phyloP scores from a whole-genome alignment of 1,140 invertebrate genomes.

The Metopolophium dirhodum region DNA sequence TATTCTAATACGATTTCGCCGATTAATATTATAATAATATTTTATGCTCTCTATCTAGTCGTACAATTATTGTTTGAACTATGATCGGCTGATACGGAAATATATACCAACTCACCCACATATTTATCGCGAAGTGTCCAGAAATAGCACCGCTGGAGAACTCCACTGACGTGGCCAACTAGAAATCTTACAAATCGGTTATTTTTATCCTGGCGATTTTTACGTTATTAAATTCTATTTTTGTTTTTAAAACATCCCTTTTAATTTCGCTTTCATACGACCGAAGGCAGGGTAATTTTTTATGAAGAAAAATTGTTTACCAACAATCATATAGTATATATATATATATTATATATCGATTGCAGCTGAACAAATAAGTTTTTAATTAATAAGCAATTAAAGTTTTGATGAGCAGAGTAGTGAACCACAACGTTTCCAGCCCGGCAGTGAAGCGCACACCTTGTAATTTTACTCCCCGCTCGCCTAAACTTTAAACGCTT shows the following conservation, averaged over 20 bases:
- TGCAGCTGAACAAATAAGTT: neutral
- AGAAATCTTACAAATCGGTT: neutral
- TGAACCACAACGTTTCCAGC: neutral
- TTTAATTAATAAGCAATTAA: slow-evolving; percentile 14
- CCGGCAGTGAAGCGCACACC: neutral
- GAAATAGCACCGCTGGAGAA: neutral
- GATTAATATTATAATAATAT: neutral
- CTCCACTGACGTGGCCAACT: neutral
- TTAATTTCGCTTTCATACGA: neutral
- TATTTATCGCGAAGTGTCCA: neutral
- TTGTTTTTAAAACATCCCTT: neutral
- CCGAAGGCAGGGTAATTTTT: neutral
- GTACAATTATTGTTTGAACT: neutral
- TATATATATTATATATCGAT: neutral
- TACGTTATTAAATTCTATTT: neutral
- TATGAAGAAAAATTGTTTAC: neutral
- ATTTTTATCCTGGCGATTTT: neutral
- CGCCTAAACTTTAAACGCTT: neutral
- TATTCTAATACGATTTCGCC: neutral
- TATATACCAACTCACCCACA: too few relatives aligned
- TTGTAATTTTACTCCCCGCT: neutral
- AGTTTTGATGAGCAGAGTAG: neutral
- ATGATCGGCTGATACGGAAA: neutral
- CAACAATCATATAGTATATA: neutral
- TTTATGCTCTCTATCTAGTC: neutral